Conservation (phyloP, 2,113 vertebrate species). For the Microtus pennsylvanicus region DNA sequence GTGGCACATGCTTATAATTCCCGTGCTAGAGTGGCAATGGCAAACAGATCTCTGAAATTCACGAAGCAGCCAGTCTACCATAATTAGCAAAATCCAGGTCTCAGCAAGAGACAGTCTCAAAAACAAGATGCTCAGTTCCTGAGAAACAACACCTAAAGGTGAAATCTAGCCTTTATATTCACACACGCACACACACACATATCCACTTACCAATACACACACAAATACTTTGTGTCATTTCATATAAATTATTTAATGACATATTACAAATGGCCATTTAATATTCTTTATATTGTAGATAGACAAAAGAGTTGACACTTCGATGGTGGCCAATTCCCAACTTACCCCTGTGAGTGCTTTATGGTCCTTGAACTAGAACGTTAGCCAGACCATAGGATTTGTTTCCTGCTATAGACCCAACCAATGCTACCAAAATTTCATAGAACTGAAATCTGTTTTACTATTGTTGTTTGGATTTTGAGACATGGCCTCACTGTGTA, state of each 20-base stretch:
- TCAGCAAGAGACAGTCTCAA: background rate
- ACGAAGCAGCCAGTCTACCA: background rate
- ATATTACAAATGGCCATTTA: background rate
- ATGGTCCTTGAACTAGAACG: background rate
- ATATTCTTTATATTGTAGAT: background rate
- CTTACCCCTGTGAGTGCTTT: background rate
- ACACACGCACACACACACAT: background rate
- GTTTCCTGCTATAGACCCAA: background rate
- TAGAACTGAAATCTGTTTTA: background rate
- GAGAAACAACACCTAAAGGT: background rate
- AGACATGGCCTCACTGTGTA: background rate
- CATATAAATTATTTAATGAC: conserved; percentile 4
- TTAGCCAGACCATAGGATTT: background rate
- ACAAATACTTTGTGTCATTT: conserved; percentile 4
- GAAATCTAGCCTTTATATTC: background rate
- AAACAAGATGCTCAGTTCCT: background rate
- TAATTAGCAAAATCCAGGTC: background rate
- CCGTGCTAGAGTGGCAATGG: fast-evolving
- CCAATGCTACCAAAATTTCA: background rate
- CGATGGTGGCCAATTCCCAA: background rate
- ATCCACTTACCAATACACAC: background rate
- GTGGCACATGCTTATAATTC: background rate
- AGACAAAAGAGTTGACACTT: background rate
- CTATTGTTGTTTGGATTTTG: background rate
- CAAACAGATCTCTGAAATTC: background rate